Percentiles rank a stretch among this genome's conserved stretches.
phyloP scores from a whole-genome alignment of 2,888 invertebrate species.

The Lacanobia oleracea region DNA sequence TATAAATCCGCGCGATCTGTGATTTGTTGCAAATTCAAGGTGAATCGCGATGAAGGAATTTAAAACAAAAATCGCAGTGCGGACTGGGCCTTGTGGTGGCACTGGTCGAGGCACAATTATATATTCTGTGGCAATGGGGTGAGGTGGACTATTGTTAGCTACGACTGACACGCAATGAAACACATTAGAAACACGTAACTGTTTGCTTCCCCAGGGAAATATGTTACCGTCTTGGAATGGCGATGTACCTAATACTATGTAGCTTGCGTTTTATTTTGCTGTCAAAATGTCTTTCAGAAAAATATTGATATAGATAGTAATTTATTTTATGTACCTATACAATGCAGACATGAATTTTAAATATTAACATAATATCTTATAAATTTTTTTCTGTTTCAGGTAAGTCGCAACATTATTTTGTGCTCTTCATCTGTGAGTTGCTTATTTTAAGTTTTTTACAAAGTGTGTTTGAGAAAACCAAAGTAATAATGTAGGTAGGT shows the following conservation, averaged over 20 bases:
- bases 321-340: neutral
- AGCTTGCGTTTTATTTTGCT: neutral
- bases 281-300: neutral
- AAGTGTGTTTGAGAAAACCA: too few species aligned
- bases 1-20: too few species aligned
- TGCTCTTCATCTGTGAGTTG: neutral
- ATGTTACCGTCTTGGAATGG: neutral
- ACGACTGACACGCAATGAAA: slow-evolving; percentile 6
- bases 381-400: slow-evolving; percentile 43
- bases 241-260: neutral
- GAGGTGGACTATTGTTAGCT: slow-evolving; percentile 1
- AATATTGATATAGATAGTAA: too few species aligned
- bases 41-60: too few species aligned
- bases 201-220: slow-evolving; percentile 25
- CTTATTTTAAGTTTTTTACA: neutral
- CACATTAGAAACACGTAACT: slow-evolving; percentile 9
- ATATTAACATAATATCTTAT: neutral
- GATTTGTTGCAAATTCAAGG: too few species aligned
- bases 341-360: too few species aligned
- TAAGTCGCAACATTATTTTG: slow-evolving; percentile 22
- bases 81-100: too few species aligned
- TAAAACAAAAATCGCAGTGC: too few species aligned
- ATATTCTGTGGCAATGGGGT: neutral
- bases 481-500: too few species aligned
- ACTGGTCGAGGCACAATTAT: neutral